Conservation (phyloP, 2,113 vertebrate genomes). For the Cichladusa arquata region DNA sequence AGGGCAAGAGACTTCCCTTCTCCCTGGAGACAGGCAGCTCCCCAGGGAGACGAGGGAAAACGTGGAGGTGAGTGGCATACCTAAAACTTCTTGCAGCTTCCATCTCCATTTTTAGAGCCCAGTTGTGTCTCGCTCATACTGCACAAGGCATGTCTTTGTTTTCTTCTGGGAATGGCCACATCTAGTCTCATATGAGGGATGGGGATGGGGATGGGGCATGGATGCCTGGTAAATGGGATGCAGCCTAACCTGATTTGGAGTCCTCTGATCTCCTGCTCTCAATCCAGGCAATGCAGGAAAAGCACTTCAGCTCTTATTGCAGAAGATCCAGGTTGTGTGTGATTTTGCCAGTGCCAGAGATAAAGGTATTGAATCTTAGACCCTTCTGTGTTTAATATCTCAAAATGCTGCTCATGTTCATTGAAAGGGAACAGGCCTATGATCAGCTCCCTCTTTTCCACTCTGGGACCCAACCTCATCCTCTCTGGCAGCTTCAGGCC, state of each 20-base stretch:
- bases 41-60: not conserved
- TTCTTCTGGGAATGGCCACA: not conserved
- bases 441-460: not conserved
- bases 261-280: not conserved
- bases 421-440: not conserved
- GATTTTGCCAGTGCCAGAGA: not conserved
- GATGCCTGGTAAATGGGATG: not conserved
- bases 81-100: not conserved
- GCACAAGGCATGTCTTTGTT: not conserved
- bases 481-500: not conserved
- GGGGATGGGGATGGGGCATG: rapidly evolving
- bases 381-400: not conserved
- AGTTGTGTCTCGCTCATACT: not conserved
- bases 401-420: not conserved
- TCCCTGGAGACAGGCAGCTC: not conserved
- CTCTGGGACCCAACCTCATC: not conserved
- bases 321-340: not conserved
- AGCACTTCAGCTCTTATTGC: not conserved
- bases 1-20: not conserved
- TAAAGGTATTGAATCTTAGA: not conserved
- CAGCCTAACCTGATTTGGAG: not conserved
- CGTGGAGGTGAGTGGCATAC: not conserved
- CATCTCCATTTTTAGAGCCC: not conserved
- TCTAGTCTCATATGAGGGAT: not conserved
- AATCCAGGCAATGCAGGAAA: not conserved